phyloP scores from a whole-genome alignment of 1,140 invertebrate species.

The Rhagoletis pomonella region DNA sequence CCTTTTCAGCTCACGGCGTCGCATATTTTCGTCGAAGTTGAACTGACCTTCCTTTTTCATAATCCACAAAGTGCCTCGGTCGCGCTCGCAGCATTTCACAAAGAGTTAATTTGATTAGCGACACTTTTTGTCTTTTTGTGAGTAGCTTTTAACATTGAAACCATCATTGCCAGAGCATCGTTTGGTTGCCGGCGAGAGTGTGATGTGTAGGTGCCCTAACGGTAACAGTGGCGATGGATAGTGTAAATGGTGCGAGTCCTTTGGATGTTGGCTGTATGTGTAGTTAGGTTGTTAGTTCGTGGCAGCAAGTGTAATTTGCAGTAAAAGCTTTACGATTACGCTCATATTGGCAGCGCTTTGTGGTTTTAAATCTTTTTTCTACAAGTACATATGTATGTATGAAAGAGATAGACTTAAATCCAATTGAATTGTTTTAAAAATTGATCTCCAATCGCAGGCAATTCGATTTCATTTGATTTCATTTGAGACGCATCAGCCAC shows the following conservation, averaged over 20 bases:
- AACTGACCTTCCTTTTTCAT: slow-evolving; percentile 33
- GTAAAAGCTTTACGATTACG: slow-evolving; percentile 42
- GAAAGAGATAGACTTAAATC: background rate
- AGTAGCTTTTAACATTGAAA: slow-evolving; percentile 21
- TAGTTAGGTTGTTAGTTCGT: slow-evolving; percentile 23
- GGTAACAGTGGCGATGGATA: background rate
- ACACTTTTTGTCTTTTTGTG: slow-evolving; percentile 35
- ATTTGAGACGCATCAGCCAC: background rate
- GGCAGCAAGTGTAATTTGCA: background rate
- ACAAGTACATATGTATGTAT: too few relatives aligned
- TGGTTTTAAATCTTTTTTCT: background rate
- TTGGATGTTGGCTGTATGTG: background rate
- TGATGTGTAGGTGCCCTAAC: background rate
- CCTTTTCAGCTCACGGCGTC: background rate
- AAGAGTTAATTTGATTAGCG: slow-evolving; percentile 47
- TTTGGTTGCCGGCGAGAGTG: background rate
- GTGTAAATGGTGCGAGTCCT: background rate
- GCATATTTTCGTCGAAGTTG: background rate
- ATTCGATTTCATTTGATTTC: slow-evolving; percentile 32
- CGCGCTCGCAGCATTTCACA: slow-evolving; percentile 29
- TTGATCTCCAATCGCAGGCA: slow-evolving; percentile 15
- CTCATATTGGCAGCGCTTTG: slow-evolving; percentile 12
- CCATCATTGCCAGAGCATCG: background rate
- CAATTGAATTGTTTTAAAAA: slow-evolving; percentile 21
- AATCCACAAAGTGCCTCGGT: slow-evolving; percentile 37